These are phyloP conservation scores for Psilanteris sp. DNA, from an alignment of 1,140 invertebrate species.

Conservation along the genomic window DNA sequence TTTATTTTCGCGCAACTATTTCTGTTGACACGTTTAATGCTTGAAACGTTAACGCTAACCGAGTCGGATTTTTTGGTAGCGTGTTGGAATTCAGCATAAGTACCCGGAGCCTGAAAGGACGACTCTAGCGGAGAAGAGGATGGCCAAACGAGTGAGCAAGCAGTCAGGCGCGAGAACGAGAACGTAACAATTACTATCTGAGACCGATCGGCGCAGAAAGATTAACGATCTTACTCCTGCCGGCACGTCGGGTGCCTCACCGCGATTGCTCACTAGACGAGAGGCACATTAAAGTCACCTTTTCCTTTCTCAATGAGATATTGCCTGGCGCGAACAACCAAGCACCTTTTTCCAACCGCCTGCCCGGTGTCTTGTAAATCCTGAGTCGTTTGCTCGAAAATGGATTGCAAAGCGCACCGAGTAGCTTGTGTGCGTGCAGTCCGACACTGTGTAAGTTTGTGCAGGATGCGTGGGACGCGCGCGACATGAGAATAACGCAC, in stretches of 20 bases:
- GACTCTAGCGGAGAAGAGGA: constrained; percentile 38
- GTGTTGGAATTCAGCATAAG: constrained; percentile 55
- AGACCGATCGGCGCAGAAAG: constrained; percentile 79
- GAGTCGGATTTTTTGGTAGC: constrained; percentile 55
- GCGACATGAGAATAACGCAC: constrained; percentile 42
- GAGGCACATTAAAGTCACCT: constrained; percentile 80
- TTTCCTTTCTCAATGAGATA: constrained; percentile 77
- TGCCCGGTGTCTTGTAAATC: constrained; percentile 65
- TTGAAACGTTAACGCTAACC: constrained; percentile 52
- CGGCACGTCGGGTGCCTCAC: constrained; percentile 74
- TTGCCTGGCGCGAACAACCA: constrained; percentile 57
- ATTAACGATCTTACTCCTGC: constrained; percentile 80
- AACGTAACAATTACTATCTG: constrained; percentile 81
- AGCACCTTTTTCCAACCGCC: constrained; percentile 60
- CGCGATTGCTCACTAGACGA: constrained; percentile 76
- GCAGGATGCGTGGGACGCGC: constrained; percentile 46
- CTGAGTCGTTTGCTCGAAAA: constrained; percentile 64
- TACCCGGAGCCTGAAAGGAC: constrained; percentile 23
- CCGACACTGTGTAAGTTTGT: constrained; percentile 1
- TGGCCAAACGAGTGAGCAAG: constrained; percentile 45
- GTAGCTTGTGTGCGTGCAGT: constrained; percentile 25
- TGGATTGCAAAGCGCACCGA: constrained; percentile 53
- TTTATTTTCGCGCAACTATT: constrained; percentile 26
- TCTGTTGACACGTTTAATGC: constrained; percentile 17
- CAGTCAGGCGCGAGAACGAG: constrained; percentile 76